phyloP scores from a whole-genome alignment of 2,888 invertebrate genomes.

The Zaprionus bogoriensis region DNA sequence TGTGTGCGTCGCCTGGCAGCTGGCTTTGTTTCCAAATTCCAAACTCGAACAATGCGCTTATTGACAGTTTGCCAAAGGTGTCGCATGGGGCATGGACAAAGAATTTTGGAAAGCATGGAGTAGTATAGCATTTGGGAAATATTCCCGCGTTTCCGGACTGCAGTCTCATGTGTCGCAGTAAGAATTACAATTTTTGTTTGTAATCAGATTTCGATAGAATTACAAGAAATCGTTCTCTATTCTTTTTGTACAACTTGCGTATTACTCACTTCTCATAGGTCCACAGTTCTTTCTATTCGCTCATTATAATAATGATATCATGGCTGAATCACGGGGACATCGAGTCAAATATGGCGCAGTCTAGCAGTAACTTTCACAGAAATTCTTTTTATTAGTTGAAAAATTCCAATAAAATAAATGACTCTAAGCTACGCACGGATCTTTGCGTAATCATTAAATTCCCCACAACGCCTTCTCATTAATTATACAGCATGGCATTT shows the following conservation, averaged over 20 bases:
- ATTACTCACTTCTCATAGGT: background rate
- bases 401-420: background rate
- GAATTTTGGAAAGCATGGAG: constrained; percentile 14
- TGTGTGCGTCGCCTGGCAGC: constrained; percentile 51
- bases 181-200: background rate
- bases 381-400: background rate
- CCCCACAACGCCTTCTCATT: constrained; percentile 23
- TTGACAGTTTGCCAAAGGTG: constrained; percentile 73
- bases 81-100: constrained; percentile 39
- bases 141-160: constrained; percentile 49
- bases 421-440: constrained; percentile 4
- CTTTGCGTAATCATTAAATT: constrained; percentile 20
- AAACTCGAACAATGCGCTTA: constrained; percentile 66
- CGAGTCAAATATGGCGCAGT: background rate
- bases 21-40: constrained; percentile 36
- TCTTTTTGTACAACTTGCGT: background rate
- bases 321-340: constrained; percentile 6
- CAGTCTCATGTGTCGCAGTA: background rate
- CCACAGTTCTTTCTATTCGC: background rate
- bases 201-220: background rate
- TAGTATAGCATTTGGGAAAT: constrained; percentile 14
- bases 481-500: constrained; percentile 22
- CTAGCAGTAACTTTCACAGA: background rate
- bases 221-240: background rate
- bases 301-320: constrained; percentile 11